Evolutionary conservation across 2,888 invertebrate species (phyloP), one percentile per base, ranked within the genome.

Genomic region (Synanthedon myopaeformis): DNA sequence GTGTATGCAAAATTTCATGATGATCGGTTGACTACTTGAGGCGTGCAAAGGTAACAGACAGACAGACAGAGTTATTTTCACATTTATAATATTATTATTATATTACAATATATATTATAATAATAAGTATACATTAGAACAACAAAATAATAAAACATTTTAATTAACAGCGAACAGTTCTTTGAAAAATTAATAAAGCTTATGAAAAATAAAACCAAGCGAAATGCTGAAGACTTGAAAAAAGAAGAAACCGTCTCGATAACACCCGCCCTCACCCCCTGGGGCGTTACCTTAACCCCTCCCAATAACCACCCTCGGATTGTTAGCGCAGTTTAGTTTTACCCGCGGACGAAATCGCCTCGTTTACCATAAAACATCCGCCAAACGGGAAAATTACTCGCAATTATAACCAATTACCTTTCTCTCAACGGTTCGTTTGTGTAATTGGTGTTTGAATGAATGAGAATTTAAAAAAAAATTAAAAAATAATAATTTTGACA

Each of bases 281-380:
- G 55, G 61, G 64, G 61, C 64, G 60, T 53, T 59, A 61, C 58
- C 65, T 41, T 10, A 42, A 60, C 59, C 64, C 62, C 67, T 23
- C 52, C 53, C 56, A 54, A 59, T 62, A 23, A 70, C 68, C 67
- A 58, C 54, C 60, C 28, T 13, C 51, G 65, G 67, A 66, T 59
- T 60, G 52, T 58, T 65, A 60, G 14, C 70, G 72, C 83, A 83
- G 82, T 82, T 79, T 75, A 76, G 61, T 74, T 64, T 71, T 58
- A 65, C 65, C 64, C 70, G 74, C 67, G 69, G 67, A 64, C 69
- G 67, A 75, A 77, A 79, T 76, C 76, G 63, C 59, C 76, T 73
- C 76, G 80, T 79, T 81, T 72, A 12, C 61, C 58, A 57, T 63
- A 65, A 70, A 72, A 70, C 72, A 67, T 65, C 63, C 61, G 59